Percentiles rank a stretch among this genome's conserved stretches.
Conservation (phyloP, 1,140 invertebrate genomes). For the Sitodiplosis mosellana region DNA sequence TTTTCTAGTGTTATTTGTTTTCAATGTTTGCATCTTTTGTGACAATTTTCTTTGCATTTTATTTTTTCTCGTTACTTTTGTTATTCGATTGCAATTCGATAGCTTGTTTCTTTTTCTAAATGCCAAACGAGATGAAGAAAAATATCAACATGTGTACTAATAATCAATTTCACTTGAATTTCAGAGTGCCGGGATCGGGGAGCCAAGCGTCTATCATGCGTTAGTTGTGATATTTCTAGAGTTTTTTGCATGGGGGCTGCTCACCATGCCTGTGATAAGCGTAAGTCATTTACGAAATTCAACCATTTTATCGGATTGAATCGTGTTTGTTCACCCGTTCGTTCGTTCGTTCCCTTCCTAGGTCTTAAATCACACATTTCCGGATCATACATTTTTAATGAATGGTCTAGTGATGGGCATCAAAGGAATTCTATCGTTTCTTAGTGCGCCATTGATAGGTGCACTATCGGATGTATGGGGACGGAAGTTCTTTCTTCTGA, state of each 20-base stretch:
- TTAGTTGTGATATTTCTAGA: conserved; percentile 98
- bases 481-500: conserved; percentile 90
- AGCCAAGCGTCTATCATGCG: conserved; percentile 93
- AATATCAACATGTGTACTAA: no score
- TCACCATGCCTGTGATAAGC: conserved; percentile 95
- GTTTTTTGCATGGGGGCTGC: conserved; percentile 97
- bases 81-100: no score
- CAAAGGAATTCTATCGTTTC: conserved; percentile 91
- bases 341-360: conserved; percentile 15
- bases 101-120: no score
- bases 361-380: conserved; percentile 92
- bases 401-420: conserved; percentile 99
- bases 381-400: conserved; percentile 97
- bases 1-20: no score
- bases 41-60: no score
- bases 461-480: conserved; percentile 97
- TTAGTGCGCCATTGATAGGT: conserved; percentile 91
- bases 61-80: no score
- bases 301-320: no score
- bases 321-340: no score
- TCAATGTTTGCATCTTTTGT: no score
- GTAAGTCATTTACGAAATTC: conserved; percentile 37
- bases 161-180: neutral
- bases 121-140: no score
- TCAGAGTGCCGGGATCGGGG: conserved; percentile 60